Evolutionary conservation across 1,140 invertebrate genomes (phyloP).

Genomic region (Rhyacophila brunnea): DNA sequence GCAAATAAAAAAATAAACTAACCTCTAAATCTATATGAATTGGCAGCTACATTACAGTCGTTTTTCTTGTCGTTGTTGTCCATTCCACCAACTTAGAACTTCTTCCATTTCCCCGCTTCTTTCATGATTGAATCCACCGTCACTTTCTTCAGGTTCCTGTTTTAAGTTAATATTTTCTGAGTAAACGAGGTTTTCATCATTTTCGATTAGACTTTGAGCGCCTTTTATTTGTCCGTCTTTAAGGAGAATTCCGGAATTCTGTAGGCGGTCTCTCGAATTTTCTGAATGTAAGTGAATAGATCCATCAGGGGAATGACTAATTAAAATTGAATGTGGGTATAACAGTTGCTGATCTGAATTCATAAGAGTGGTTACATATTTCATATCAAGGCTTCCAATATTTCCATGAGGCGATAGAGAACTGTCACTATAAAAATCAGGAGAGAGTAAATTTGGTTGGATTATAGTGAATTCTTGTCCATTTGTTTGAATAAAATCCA

Average conservation of each 20-base stretch:
- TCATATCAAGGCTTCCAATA: slow-evolving; percentile 17
- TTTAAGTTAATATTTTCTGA: slow-evolving; percentile 17
- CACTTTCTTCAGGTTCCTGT: slow-evolving; percentile 26
- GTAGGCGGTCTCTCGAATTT: not conserved
- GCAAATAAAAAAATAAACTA: no score
- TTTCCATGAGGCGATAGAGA: slow-evolving; percentile 28
- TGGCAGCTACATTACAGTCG: slow-evolving; percentile 6
- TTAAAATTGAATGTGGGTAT: slow-evolving; percentile 8
- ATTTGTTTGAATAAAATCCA: slow-evolving; percentile 47
- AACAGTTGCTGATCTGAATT: slow-evolving; percentile 4
- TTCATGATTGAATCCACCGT: slow-evolving; percentile 15
- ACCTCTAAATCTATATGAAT: not conserved
- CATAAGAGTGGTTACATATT: slow-evolving; percentile 17
- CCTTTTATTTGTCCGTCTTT: slow-evolving; percentile 3
- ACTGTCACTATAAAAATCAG: slow-evolving; percentile 31
- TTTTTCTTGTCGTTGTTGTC: slow-evolving; percentile 12
- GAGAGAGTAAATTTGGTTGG: slow-evolving; percentile 33
- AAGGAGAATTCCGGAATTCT: not conserved
- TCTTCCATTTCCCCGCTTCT: slow-evolving; percentile 28
- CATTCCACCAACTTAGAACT: slow-evolving; percentile 32
- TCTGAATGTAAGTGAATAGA: slow-evolving; percentile 12
- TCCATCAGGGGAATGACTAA: not conserved
- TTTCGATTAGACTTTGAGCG: not conserved
- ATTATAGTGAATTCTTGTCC: slow-evolving; percentile 51
- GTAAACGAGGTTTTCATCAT: slow-evolving; percentile 17